A percentile compares a stretch with the other conserved stretches of the same genome.
Evolutionary conservation across 2,113 vertebrate genomes (phyloP).

Genomic region (Hippoglossus stenolepis): DNA sequence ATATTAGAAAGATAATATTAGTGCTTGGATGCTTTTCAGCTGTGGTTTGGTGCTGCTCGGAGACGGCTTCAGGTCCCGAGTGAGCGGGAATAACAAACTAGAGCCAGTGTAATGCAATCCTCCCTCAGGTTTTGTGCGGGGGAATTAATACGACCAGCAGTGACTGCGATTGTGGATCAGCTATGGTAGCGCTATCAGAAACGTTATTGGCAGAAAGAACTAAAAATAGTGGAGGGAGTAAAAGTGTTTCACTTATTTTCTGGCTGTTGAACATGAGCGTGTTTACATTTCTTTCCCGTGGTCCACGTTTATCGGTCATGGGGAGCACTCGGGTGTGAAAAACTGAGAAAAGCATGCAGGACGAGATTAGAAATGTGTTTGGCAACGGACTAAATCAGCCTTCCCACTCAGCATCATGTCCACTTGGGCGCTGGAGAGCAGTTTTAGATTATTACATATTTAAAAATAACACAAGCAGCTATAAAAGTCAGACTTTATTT

Average conservation of each 20-base stretch:
- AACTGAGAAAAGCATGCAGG: slow-evolving; percentile 59
- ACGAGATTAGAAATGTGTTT: slow-evolving; percentile 64
- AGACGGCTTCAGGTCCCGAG: slow-evolving; percentile 37
- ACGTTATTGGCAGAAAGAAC: slow-evolving; percentile 58
- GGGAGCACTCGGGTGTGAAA: slow-evolving; percentile 52
- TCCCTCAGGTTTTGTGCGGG: slow-evolving; percentile 61
- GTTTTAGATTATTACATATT: not conserved
- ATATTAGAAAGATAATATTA: slow-evolving; percentile 61
- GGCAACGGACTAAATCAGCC: slow-evolving; percentile 32
- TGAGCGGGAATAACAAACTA: slow-evolving; percentile 60
- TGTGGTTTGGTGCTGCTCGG: slow-evolving; percentile 43
- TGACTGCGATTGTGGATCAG: slow-evolving; percentile 37
- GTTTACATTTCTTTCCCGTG: slow-evolving; percentile 42
- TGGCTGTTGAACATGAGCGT: slow-evolving; percentile 55
- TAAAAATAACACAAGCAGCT: slow-evolving; percentile 11
- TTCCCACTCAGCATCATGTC: slow-evolving; percentile 49
- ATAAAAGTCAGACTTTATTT: slow-evolving; percentile 19
- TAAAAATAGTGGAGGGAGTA: slow-evolving; percentile 54
- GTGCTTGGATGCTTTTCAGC: slow-evolving; percentile 52
- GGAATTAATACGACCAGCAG: slow-evolving; percentile 41
- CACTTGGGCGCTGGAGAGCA: not conserved
- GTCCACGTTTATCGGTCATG: slow-evolving; percentile 51
- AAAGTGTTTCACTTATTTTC: slow-evolving; percentile 61
- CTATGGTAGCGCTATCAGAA: slow-evolving; percentile 49
- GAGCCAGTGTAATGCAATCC: slow-evolving; percentile 61